Conservation (phyloP, 92 coral and sea anemone genomes). For the Pocillopora meandrina region DNA sequence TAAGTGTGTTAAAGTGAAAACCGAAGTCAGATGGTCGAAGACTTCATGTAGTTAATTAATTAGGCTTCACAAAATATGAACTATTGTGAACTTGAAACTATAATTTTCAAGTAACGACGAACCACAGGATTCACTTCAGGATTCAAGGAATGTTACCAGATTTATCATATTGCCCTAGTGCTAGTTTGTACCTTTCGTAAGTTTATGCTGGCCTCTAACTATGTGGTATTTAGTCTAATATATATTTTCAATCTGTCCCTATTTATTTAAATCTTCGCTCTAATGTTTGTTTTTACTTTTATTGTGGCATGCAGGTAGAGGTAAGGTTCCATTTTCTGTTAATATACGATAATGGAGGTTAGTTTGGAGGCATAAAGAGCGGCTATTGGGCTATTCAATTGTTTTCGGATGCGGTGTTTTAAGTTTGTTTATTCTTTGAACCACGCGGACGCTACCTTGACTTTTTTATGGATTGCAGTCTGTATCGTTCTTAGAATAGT, state of each 20-base stretch:
- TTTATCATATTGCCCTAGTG: not conserved
- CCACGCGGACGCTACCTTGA: too few species aligned
- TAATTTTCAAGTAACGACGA: too few species aligned
- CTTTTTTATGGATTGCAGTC: too few species aligned
- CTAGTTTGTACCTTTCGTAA: slow-evolving; percentile 8
- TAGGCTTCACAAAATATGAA: slow-evolving; percentile 30
- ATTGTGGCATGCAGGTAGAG: slow-evolving; percentile 15
- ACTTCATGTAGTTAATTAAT: slow-evolving; percentile 23
- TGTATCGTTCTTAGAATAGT: too few species aligned
- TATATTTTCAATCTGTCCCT: not conserved
- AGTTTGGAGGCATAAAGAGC: too few species aligned
- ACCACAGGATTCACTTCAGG: too few species aligned
- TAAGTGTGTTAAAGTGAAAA: slow-evolving; percentile 27
- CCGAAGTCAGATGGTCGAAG: slow-evolving; percentile 38
- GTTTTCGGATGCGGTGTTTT: too few species aligned
- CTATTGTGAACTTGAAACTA: slow-evolving; percentile 4
- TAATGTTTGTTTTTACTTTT: slow-evolving; percentile 23
- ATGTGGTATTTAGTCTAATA: not conserved
- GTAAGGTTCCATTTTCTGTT: slow-evolving; percentile 13
- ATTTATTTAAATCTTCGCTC: not conserved
- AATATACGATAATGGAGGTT: too few species aligned
- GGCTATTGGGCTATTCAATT: too few species aligned
- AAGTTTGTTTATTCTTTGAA: too few species aligned
- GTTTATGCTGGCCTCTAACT: not conserved
- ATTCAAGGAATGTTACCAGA: too few species aligned